phyloP scores from a whole-genome alignment of 2,888 invertebrate species.

The Drosophila neotestacea region DNA sequence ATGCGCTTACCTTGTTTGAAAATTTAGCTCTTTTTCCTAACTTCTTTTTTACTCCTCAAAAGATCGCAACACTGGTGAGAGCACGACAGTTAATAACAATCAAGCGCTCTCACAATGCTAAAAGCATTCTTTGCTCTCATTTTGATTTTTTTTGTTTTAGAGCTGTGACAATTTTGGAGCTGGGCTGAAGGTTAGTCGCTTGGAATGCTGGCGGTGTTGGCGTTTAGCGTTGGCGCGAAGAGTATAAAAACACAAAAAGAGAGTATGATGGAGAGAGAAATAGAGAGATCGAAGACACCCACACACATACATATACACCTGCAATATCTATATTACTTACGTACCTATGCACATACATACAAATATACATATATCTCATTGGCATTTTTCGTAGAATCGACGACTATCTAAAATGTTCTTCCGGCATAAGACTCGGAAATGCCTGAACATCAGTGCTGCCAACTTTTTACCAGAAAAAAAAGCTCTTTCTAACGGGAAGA shows the following conservation, averaged over 20 bases:
- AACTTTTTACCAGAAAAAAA: too few relatives aligned
- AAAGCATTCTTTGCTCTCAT: slow-evolving; percentile 36
- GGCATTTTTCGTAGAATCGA: slow-evolving; percentile 47
- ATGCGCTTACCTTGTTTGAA: too few relatives aligned
- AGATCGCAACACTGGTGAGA: slow-evolving; percentile 14
- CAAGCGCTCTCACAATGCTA: slow-evolving; percentile 1
- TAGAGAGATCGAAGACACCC: slow-evolving; percentile 23
- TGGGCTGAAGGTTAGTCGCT: slow-evolving; percentile 73
- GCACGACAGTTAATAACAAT: background rate
- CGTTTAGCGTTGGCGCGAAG: slow-evolving; percentile 57
- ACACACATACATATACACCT: slow-evolving; percentile 18
- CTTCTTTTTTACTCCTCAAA: too few relatives aligned
- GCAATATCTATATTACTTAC: slow-evolving; percentile 1
- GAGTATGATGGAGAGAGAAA: background rate
- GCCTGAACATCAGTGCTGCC: slow-evolving; percentile 19
- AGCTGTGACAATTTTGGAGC: slow-evolving; percentile 67
- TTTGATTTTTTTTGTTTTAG: slow-evolving; percentile 17
- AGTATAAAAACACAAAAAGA: slow-evolving; percentile 7
- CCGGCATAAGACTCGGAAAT: slow-evolving; percentile 51
- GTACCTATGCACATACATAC: background rate
- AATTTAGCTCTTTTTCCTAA: too few relatives aligned
- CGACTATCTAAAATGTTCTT: slow-evolving; percentile 43
- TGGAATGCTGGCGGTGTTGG: slow-evolving; percentile 74
- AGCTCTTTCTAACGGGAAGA: too few relatives aligned
- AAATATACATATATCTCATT: slow-evolving; percentile 33